Evolutionary conservation across 2,113 vertebrate genomes (phyloP), one percentile per base, ranked within the genome.

Genomic region (Calidris pygmaea): DNA sequence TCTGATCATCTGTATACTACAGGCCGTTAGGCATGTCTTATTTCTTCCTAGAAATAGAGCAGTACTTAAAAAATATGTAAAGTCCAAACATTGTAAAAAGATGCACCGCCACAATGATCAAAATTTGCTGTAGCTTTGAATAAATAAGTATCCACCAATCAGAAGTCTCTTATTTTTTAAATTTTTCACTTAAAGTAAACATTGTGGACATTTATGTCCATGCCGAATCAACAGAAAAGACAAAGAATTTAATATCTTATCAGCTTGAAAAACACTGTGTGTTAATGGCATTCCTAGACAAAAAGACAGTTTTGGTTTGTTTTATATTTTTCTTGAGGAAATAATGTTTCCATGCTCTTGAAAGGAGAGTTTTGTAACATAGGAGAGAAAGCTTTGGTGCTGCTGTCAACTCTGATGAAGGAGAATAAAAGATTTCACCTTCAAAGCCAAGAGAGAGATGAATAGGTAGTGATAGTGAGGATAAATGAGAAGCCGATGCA

Each of bases 401-500:
- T 85, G 34, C 85, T 96, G 96, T 97, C 93, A 87, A 35, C 37
- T 81, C 19, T 93, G 91, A 97, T 97, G 95, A 96, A 97, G 91
- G 85, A 95, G 73, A 96, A 93, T 96, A 90, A 86, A 80, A 29
- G 76, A 90, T 97, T 97, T 97, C 90, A 94, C 94, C 95, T 97
- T 98, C 79, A 93, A 96, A 97, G 85, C 65, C 43, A 73, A 87
- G 58, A 93, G 35, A 55, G 45, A 96, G 94, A 97, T 91, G 93
- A 96, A 98, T 89, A 96, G 91, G 72, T 71, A 71, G 80, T 82
- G 95, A 97, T 90, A 90, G 94, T 55, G 59, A 95, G 84, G 95
- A 96, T 96, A 96, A 97, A 97, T 95, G 96, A 97, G 89, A 95
- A 96, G 79, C 43, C 47, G 74, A 87, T 80, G 56, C n/a, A 90